Evolutionary conservation across 2,797 vertebrate genomes (phyloP).

Genomic region (Hemitrygon akajei): DNA sequence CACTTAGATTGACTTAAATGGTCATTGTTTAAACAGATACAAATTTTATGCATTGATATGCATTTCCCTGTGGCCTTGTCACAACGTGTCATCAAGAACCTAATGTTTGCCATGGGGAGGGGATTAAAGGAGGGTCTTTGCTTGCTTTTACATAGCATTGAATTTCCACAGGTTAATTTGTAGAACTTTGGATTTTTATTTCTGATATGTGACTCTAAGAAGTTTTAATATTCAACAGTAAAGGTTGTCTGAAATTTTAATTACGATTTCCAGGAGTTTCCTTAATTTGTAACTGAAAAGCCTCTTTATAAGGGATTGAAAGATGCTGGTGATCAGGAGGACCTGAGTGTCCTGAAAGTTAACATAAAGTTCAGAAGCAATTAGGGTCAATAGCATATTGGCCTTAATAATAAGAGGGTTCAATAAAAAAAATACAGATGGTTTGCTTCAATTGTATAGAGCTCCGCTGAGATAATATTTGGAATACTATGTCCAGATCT

Average conservation of each 20-base stretch:
- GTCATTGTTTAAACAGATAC: neutral
- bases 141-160: neutral
- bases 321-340: too few relatives aligned
- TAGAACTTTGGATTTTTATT: neutral
- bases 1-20: neutral
- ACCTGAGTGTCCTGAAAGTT: too few relatives aligned
- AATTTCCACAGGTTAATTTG: slow-evolving; percentile 5
- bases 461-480: too few relatives aligned
- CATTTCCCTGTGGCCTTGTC: neutral
- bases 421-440: too few relatives aligned
- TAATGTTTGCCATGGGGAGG: neutral
- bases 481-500: too few relatives aligned
- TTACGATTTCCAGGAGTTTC: neutral
- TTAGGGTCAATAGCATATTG: too few relatives aligned
- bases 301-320: neutral
- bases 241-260: neutral
- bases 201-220: neutral
- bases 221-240: neutral
- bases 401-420: too few relatives aligned
- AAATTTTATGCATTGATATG: neutral
- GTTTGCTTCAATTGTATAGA: too few relatives aligned
- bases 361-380: too few relatives aligned
- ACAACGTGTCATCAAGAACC: neutral
- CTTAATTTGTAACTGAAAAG: neutral
- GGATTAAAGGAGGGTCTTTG: neutral